Base-by-base conservation (phyloP, 2,888 invertebrate genomes). In the Cylloceria caligata region DNA sequence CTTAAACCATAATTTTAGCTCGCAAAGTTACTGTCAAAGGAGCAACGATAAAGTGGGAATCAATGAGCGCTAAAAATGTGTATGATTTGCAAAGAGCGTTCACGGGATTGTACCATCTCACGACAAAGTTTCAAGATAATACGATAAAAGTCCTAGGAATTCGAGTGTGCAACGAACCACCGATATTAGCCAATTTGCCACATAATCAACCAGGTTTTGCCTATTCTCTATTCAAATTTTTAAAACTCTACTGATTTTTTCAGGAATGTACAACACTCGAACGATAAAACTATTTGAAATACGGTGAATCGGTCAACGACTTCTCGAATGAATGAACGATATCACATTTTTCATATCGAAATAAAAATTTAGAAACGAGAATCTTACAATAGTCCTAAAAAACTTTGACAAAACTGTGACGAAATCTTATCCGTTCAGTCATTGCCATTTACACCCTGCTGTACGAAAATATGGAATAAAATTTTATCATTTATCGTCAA, bases 71-170 rank as follows among this genome's bases (percentile, higher is more conserved):
- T 0, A 86, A 86, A 45, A 93, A 96, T 88, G 93, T 97, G 11
- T 96, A 96, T 89, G 95, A 97, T 90, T 93, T 96, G 19, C 94
- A 95, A 88, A 94, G 97, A 87, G 96, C 96, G 0, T 91, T 97
- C 72, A 94, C 94, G 86, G 95, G 96, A 30, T 89, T 96, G 36
- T 95, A 95, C 89, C 93, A 94, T 3, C 92, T 97, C 42, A 94
- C 93, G 13, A 95, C 96, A 6, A 94, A 90, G 81, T 97, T 96
- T 93, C 93, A 94, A 86, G 94, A 94, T 9, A 93, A 93, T 83
- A 92, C 92, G 79, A 93, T 97, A 34, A 96, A 96, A 92, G 90
- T 97, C 1, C 93, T 95, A 71, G 94, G 95, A 84, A 91, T 96
- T 72, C 77, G 80, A 65, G 84, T 94, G 74, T 84, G 90, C 36